phyloP scores from a whole-genome alignment of 2,888 invertebrate genomes.

The Apamea crenata region DNA sequence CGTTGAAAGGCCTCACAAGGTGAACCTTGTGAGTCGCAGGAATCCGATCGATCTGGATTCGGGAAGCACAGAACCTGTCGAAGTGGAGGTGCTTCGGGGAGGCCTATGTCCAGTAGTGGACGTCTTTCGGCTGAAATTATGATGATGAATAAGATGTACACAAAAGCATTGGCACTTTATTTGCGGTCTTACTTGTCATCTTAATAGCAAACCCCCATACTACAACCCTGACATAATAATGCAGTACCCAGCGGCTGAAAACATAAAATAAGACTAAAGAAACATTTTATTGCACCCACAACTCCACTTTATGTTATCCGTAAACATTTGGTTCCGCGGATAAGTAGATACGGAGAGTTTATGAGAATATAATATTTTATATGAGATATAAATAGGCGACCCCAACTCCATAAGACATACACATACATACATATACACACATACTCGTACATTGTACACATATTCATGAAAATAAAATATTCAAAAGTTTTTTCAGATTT shows the following conservation, averaged over 20 bases:
- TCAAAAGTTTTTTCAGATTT: neutral
- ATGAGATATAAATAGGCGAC: slow-evolving; percentile 22
- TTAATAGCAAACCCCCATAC: slow-evolving; percentile 19
- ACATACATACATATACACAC: no score
- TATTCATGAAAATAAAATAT: neutral
- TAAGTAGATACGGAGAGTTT: slow-evolving; percentile 52
- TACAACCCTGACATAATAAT: slow-evolving; percentile 40
- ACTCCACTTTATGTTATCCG: slow-evolving; percentile 55
- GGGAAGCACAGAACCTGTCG: no score
- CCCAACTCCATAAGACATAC: neutral
- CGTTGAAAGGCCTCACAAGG: no score
- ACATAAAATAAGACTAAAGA: slow-evolving; percentile 54
- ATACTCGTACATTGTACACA: no score
- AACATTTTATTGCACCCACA: slow-evolving; percentile 64
- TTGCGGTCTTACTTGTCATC: slow-evolving; percentile 24
- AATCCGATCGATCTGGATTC: no score
- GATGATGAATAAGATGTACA: neutral
- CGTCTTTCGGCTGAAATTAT: no score
- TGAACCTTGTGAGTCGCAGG: no score
- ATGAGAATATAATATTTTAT: slow-evolving; percentile 39
- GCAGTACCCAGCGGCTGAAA: slow-evolving; percentile 35
- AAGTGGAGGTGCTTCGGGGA: no score
- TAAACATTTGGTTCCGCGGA: slow-evolving; percentile 60
- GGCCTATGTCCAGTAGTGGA: no score
- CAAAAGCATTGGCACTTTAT: slow-evolving; percentile 7